phyloP scores from a whole-genome alignment of 2,113 vertebrate genomes.

The Caranx melampygus region DNA sequence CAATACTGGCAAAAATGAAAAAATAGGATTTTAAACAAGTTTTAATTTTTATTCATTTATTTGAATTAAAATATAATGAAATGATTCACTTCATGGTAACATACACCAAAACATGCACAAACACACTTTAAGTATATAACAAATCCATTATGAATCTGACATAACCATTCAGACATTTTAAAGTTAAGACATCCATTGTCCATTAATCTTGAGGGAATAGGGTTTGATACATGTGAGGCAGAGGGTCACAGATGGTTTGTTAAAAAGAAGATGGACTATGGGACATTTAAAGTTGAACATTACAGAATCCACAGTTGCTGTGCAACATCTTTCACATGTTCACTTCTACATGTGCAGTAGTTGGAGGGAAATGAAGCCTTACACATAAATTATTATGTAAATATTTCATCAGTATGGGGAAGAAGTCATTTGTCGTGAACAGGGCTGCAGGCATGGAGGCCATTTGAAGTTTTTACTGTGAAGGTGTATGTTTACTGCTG shows the following conservation, averaged over 20 bases:
- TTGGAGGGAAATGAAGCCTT: background rate
- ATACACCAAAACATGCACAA: background rate
- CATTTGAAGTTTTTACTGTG: constrained; percentile 8
- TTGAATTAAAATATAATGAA: constrained; percentile 38
- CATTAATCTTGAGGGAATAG: background rate
- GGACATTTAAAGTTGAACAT: background rate
- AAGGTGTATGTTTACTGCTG: constrained; percentile 75
- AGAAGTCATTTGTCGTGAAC: background rate
- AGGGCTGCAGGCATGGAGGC: background rate
- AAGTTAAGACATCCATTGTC: background rate
- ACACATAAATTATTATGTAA: background rate
- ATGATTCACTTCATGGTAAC: constrained; percentile 20
- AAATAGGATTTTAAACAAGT: background rate
- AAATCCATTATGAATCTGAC: background rate
- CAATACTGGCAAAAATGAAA: too few species aligned
- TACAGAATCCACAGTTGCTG: too few species aligned
- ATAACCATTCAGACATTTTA: constrained; percentile 1
- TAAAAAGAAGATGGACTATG: background rate
- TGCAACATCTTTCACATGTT: too few species aligned
- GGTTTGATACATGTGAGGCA: background rate
- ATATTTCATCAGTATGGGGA: background rate
- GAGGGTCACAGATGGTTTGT: background rate
- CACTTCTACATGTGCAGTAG: background rate
- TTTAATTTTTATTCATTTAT: background rate
- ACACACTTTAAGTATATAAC: background rate